Evolutionary conservation across 2,888 invertebrate species (phyloP).

Genomic region (Capitulum mitella): DNA sequence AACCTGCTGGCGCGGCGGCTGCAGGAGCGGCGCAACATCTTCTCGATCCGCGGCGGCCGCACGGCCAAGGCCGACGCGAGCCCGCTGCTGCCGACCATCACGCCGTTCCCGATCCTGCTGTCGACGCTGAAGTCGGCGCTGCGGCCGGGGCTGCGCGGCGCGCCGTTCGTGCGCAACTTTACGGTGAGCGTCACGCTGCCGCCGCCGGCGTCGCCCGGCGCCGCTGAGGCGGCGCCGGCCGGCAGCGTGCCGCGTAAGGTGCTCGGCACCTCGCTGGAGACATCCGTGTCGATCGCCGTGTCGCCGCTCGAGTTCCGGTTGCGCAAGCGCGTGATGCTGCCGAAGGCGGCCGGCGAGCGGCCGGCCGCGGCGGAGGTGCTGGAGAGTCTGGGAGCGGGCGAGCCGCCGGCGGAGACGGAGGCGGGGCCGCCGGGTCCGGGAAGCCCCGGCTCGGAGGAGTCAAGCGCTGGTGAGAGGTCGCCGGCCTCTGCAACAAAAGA

Average conservation of each 20-base stretch:
- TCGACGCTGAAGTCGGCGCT: background rate
- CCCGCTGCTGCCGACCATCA: background rate
- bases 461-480: too few relatives aligned
- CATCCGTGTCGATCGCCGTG: background rate
- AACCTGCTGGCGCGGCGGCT: slow-evolving; percentile 17
- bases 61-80: background rate
- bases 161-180: background rate
- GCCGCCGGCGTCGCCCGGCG: background rate
- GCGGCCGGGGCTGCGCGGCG: background rate
- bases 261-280: background rate
- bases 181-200: background rate
- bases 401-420: too few relatives aligned
- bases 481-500: too few relatives aligned
- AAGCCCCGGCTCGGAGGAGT: too few relatives aligned
- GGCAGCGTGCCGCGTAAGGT: background rate
- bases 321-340: background rate
- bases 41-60: background rate
- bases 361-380: too few relatives aligned
- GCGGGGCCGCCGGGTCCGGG: too few relatives aligned
- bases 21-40: background rate
- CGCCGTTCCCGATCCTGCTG: slow-evolving; percentile 11
- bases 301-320: background rate
- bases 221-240: too few relatives aligned
- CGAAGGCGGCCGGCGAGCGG: background rate
- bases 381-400: background rate